phyloP scores from a whole-genome alignment of 2,888 invertebrate species.

The Bellardia pandia region DNA sequence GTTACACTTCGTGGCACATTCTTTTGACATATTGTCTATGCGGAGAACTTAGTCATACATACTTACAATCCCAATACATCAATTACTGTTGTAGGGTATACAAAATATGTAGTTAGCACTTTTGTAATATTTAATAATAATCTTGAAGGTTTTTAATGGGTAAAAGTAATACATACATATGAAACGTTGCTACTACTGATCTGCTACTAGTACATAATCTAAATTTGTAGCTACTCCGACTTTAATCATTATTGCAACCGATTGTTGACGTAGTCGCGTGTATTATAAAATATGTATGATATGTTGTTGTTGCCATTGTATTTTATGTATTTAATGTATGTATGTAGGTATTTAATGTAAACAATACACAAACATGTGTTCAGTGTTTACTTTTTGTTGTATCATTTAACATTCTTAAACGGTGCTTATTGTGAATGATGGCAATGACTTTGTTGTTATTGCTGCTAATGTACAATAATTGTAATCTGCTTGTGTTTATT shows the following conservation, averaged over 20 bases:
- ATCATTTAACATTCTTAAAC: neutral
- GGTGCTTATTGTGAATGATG: constrained; percentile 1
- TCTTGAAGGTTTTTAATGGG: constrained; percentile 36
- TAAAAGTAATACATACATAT: neutral
- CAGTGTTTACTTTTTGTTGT: neutral
- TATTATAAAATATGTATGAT: neutral
- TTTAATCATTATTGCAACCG: neutral
- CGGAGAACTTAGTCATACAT: no score
- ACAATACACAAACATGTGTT: neutral
- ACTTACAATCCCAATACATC: neutral
- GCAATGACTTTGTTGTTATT: neutral
- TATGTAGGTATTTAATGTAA: neutral
- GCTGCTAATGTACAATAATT: neutral
- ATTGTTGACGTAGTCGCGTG: neutral
- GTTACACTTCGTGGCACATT: no score
- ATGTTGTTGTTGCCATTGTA: neutral
- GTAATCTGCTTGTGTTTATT: neutral
- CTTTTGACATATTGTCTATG: no score
- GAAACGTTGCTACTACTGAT: neutral
- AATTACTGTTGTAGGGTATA: neutral
- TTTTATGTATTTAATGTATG: neutral
- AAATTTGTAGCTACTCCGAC: neutral
- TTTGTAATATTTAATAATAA: constrained; percentile 28
- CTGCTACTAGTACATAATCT: neutral
- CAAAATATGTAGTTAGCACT: neutral